Conservation (phyloP, 2,113 vertebrate genomes). For the Malurus elegans region DNA sequence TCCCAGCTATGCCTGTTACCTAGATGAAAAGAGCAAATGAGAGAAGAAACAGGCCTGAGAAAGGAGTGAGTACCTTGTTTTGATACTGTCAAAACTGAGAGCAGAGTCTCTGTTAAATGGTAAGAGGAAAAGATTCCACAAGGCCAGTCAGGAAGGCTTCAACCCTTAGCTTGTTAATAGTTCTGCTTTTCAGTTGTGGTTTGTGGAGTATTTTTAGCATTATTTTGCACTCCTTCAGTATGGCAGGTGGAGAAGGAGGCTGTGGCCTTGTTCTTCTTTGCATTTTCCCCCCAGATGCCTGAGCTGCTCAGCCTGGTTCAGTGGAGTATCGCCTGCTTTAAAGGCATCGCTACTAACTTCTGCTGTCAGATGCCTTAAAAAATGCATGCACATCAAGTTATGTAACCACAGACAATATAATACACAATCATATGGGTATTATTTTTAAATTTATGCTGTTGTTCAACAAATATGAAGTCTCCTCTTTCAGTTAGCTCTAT, state of each 20-base stretch:
- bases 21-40: background rate
- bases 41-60: background rate
- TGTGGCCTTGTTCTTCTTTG: background rate
- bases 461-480: background rate
- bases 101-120: background rate
- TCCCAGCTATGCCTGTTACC: background rate
- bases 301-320: background rate
- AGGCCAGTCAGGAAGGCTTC: background rate
- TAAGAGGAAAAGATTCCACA: background rate
- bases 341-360: background rate
- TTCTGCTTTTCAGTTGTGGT: background rate
- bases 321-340: background rate
- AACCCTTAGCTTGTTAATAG: background rate
- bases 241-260: background rate
- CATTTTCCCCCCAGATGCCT: background rate
- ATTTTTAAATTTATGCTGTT: background rate
- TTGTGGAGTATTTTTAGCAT: background rate
- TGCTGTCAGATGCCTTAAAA: background rate
- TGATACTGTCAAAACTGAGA: background rate
- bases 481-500: background rate
- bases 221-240: background rate
- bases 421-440: fast-evolving
- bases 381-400: background rate
- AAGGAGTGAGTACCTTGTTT: background rate
- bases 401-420: background rate